These are phyloP conservation scores for Carpatolechia fugitivella DNA, from an alignment of 2,888 invertebrate genomes.

Conservation along the genomic window DNA sequence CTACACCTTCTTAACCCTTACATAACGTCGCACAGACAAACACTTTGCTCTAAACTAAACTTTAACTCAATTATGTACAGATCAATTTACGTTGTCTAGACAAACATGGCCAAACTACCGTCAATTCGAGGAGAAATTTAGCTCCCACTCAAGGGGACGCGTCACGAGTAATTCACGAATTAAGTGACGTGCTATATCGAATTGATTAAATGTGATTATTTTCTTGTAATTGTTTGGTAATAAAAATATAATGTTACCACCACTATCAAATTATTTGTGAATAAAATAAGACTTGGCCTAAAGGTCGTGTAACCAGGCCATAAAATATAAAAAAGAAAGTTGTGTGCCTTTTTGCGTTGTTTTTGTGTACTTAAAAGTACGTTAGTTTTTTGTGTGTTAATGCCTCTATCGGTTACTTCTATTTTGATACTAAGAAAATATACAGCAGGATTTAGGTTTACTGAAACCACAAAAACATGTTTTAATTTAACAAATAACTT, in stretches of 20 bases:
- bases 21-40: background rate
- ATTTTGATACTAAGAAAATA: no score
- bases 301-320: no score
- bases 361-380: no score
- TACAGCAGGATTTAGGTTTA: no score
- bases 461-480: no score
- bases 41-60: background rate
- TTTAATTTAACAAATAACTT: no score
- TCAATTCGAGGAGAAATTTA: background rate
- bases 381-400: constrained; percentile 11
- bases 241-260: background rate
- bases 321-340: no score
- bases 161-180: constrained; percentile 21
- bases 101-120: background rate
- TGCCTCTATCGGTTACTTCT: background rate
- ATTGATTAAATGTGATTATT: constrained; percentile 19
- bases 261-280: no score
- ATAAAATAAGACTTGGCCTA: no score
- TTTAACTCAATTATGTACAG: background rate
- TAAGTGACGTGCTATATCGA: constrained; percentile 21
- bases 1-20: no score
- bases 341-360: no score
- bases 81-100: constrained; percentile 2
- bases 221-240: background rate
- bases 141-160: background rate